phyloP scores from a whole-genome alignment of 2,113 vertebrate genomes.

The Strix aluco region DNA sequence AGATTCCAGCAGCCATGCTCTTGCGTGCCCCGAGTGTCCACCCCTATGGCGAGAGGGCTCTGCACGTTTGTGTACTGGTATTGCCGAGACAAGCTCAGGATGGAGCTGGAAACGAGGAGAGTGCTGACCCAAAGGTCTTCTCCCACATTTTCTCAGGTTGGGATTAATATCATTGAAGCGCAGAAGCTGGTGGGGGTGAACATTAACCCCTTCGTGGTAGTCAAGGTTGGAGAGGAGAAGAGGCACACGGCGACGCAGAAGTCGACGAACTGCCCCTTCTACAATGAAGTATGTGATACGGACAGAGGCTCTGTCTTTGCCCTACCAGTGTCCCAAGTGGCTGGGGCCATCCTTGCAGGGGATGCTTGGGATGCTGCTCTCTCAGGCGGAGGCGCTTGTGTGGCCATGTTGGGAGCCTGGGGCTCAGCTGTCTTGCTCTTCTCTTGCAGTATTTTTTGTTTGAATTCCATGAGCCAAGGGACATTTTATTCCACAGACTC shows the following conservation, averaged over 20 bases:
- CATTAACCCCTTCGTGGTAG: constrained; percentile 89
- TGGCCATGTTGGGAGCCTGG: background rate
- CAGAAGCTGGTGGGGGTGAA: constrained; percentile 93
- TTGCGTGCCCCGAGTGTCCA: accelerated
- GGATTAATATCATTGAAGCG: constrained; percentile 89
- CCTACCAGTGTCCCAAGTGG: accelerated
- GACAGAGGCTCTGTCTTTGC: background rate
- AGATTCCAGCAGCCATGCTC: background rate
- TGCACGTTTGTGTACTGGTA: background rate
- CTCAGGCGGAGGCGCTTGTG: background rate
- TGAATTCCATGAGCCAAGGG: constrained; percentile 86
- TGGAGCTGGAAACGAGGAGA: background rate
- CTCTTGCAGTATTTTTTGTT: constrained; percentile 90
- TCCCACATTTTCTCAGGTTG: constrained; percentile 74
- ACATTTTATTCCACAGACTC: constrained; percentile 87
- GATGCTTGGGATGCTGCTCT: background rate
- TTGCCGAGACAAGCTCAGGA: background rate
- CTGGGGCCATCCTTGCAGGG: background rate
- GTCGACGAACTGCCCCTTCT: constrained; percentile 88
- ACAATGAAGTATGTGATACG: constrained; percentile 75
- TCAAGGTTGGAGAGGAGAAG: constrained; percentile 86
- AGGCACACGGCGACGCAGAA: constrained; percentile 83
- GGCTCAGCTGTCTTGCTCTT: background rate
- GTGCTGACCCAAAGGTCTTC: background rate
- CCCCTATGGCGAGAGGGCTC: background rate